These are phyloP conservation scores for Monarcha castaneiventris DNA, from an alignment of 2,113 vertebrate genomes.

Conservation along the genomic window DNA sequence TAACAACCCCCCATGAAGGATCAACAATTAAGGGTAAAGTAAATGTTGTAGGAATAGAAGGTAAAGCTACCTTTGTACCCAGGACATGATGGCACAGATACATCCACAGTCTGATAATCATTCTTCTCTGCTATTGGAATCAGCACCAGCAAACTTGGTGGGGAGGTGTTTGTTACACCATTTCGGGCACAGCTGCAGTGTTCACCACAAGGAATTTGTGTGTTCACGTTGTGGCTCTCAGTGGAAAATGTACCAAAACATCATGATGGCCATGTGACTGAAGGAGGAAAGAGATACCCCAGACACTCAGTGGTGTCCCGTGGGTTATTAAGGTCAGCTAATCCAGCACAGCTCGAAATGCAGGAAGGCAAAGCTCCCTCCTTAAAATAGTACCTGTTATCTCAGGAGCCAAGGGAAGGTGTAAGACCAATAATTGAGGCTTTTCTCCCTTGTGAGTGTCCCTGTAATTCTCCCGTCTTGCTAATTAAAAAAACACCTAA, in stretches of 20 bases:
- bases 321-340: neutral
- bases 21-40: neutral
- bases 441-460: neutral
- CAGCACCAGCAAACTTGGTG: neutral
- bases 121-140: neutral
- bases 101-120: neutral
- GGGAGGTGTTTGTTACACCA: neutral
- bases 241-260: neutral
- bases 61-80: neutral
- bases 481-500: neutral
- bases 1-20: neutral
- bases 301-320: neutral
- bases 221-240: neutral
- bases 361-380: neutral
- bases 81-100: neutral
- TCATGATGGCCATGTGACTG: neutral
- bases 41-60: neutral
- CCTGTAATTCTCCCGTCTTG: neutral
- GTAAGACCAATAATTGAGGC: neutral
- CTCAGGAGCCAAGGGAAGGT: neutral
- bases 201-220: neutral
- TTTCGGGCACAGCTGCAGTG: neutral
- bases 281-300: neutral
- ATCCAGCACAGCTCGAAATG: neutral
- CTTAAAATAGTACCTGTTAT: neutral